Evolutionary conservation across 2,888 invertebrate genomes (phyloP), one percentile per base, ranked within the genome.

Genomic region (Tinea semifulvella): DNA sequence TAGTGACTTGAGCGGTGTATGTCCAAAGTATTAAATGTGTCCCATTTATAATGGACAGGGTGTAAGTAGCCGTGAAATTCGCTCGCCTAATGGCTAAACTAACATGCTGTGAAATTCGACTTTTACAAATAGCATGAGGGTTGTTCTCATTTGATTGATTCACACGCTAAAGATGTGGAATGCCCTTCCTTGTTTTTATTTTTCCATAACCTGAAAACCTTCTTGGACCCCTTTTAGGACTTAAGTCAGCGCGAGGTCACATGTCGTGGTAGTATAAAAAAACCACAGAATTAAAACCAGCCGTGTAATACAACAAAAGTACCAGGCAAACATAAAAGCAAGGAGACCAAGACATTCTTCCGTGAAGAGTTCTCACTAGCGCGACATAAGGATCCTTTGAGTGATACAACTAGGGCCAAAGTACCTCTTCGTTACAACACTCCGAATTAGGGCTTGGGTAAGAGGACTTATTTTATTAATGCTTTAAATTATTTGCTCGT

Each of bases 11-110:
- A 22, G 25, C 8, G 25, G n/a, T n/a, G n/a, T n/a, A n/a, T n/a
- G n/a, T n/a, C n/a, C n/a, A n/a, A n/a, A n/a, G n/a, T n/a, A n/a
- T n/a, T n/a, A 43, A 43, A 43, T 43, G 43, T 17, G 19, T 31
- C 43, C 14, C 43, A 31, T 43, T 28, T 16, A 43, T 43, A 28
- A 43, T 31, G 43, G 43, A 31, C 17, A 11, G 3, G 7, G 11
- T 31, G 43, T 43, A 43, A 43, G 13, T 31, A 43, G 28, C 28
- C 28, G 19, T 43, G 43, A 43, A 43, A 43, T 43, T 28, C 16
- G 5, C 40, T 22, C 16, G 25, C 25, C 25, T 22, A 7, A 8
- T 22, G 25, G 5, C 25, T 22, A 5, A 22, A 22, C 8, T 22
- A 8, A 22, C 25, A n/a, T n/a, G n/a, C n/a, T n/a, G n/a, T n/a